Conservation (phyloP, 1,140 invertebrate genomes). For the Drosophila quadrilineata region DNA sequence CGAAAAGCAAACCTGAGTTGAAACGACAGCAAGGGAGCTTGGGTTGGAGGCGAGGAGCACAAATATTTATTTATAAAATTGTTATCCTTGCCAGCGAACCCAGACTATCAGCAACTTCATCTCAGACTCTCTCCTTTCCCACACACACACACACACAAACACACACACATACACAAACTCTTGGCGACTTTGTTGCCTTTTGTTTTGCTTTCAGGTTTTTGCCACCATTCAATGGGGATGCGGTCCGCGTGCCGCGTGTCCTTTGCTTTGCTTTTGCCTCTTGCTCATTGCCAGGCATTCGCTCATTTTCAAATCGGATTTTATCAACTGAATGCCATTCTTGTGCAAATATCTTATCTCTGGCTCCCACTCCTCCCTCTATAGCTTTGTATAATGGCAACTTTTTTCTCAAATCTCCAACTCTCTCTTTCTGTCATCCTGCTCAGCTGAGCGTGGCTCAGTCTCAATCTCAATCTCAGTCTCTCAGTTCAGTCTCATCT, state of each 20-base stretch:
- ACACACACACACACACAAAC: no score
- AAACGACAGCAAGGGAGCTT: slow-evolving; percentile 30
- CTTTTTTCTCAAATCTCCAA: slow-evolving; percentile 42
- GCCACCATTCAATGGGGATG: slow-evolving; percentile 25
- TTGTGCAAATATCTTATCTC: slow-evolving; percentile 78
- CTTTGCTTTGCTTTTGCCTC: slow-evolving; percentile 7
- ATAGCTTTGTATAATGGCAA: slow-evolving; percentile 69
- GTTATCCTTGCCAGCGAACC: slow-evolving; percentile 60
- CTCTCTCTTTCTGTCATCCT: slow-evolving; percentile 6
- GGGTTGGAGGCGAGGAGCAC: slow-evolving; percentile 58
- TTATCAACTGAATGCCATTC: slow-evolving; percentile 79
- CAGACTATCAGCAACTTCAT: background rate
- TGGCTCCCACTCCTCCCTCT: slow-evolving; percentile 12
- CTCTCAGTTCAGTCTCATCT: slow-evolving; percentile 50
- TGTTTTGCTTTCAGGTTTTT: slow-evolving; percentile 43
- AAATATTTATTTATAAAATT: slow-evolving; percentile 80
- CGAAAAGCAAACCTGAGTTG: slow-evolving; percentile 57
- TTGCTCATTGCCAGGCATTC: slow-evolving; percentile 77
- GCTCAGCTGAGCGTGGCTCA: slow-evolving; percentile 40
- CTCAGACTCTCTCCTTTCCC: background rate
- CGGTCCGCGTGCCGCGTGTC: slow-evolving; percentile 6
- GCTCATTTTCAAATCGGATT: slow-evolving; percentile 79
- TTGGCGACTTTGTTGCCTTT: background rate
- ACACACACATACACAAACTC: no score
- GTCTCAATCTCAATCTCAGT: no score